Conservation (phyloP, 2,113 vertebrate genomes). For the Calidris pugnax region DNA sequence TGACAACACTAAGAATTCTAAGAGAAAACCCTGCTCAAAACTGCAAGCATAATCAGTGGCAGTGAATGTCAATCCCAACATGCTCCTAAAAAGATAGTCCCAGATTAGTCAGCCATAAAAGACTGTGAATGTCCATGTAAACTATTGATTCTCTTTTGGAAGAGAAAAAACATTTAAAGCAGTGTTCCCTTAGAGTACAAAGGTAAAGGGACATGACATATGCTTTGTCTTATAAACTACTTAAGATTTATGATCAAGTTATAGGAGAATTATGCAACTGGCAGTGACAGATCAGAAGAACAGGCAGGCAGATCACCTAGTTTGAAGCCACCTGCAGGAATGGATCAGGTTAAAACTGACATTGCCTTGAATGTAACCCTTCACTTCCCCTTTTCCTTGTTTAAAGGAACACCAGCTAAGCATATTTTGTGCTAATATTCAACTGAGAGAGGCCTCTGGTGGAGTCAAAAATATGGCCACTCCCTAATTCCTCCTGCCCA, state of each 20-base stretch:
- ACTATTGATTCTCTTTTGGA: background rate
- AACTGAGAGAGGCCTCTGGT: accelerated
- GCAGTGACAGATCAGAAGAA: background rate
- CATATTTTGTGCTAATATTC: background rate
- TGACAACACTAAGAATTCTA: background rate
- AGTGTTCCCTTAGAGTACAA: background rate
- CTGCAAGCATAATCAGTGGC: background rate
- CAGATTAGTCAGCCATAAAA: background rate
- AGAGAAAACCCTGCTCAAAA: background rate
- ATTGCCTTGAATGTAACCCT: background rate
- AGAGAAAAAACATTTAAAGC: background rate
- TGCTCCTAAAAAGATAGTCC: background rate
- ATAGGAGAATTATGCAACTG: background rate
- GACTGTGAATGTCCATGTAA: background rate
- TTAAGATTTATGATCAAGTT: background rate
- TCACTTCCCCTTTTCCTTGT: background rate
- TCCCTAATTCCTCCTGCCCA: background rate
- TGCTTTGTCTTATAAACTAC: background rate
- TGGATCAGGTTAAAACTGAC: background rate
- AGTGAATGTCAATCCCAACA: background rate
- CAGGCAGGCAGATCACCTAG: background rate
- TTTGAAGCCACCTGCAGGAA: background rate
- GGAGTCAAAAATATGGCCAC: accelerated
- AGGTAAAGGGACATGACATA: background rate
- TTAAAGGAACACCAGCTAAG: background rate